Conservation (phyloP, 2,113 vertebrate species). For the Alethe castanea region DNA sequence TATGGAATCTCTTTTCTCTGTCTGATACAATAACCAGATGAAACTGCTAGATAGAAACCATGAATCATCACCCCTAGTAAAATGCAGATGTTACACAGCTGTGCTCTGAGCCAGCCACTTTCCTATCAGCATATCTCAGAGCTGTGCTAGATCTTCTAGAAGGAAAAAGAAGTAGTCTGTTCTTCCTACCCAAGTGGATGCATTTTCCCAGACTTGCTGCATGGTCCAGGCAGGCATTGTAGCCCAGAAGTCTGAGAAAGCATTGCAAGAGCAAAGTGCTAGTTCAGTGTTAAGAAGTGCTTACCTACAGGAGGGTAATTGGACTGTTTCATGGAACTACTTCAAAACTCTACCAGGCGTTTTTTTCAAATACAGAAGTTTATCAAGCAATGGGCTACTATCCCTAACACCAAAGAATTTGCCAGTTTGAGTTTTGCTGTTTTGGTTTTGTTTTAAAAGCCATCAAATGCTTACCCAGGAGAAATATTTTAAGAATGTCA, state of each 20-base stretch:
- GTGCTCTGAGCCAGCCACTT: not conserved
- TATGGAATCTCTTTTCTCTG: not conserved
- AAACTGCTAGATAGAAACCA: not conserved
- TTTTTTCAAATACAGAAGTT: not conserved
- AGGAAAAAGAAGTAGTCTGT: not conserved
- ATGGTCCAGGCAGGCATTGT: not conserved
- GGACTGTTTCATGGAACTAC: not conserved
- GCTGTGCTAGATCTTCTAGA: not conserved
- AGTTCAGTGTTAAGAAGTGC: not conserved
- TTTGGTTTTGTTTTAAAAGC: not conserved
- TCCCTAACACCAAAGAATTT: not conserved
- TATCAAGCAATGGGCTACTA: not conserved
- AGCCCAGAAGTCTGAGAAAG: not conserved
- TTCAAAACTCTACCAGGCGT: not conserved
- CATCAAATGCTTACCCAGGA: not conserved
- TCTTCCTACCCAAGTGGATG: not conserved
- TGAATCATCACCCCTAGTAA: not conserved
- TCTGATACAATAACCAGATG: not conserved
- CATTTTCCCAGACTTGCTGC: not conserved
- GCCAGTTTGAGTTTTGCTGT: not conserved
- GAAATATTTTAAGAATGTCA: conserved; percentile 34
- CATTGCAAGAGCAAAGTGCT: not conserved
- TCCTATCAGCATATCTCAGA: not conserved
- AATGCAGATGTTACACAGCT: not conserved
- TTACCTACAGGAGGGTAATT: not conserved